Evolutionary conservation across 2,888 invertebrate genomes (phyloP).

Genomic region (Corythucha ciliata): DNA sequence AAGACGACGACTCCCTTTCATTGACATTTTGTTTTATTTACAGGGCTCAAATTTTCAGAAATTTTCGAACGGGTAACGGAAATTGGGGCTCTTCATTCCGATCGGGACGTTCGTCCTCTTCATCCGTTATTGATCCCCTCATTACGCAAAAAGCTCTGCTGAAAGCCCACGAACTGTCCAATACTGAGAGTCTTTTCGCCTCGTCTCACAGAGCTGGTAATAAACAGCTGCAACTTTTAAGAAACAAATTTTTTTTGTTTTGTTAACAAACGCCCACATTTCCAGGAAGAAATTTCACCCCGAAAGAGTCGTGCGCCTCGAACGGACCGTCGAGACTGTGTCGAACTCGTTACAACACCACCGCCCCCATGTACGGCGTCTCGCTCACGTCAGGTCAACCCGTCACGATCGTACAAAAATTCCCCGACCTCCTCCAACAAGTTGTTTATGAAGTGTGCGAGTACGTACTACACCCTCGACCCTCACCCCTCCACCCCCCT

Average conservation of each 20-base stretch:
- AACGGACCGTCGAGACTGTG: conserved; percentile 70
- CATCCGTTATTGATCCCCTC: conserved; percentile 59
- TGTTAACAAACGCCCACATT: conserved; percentile 19
- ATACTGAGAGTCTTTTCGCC: conserved; percentile 41
- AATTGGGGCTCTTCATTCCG: conserved; percentile 58
- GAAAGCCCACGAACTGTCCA: conserved; percentile 50
- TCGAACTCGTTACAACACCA: conserved; percentile 82
- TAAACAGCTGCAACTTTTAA: no score
- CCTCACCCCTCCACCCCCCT: neutral
- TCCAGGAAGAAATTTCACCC: conserved; percentile 43
- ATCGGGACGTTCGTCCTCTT: conserved; percentile 52
- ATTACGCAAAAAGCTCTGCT: conserved; percentile 62
- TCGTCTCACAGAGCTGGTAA: conserved; percentile 33
- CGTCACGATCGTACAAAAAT: conserved; percentile 88
- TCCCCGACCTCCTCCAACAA: conserved; percentile 83
- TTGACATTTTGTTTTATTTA: conserved; percentile 38
- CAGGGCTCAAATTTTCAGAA: conserved; percentile 67
- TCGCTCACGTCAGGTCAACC: conserved; percentile 85
- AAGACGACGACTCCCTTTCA: neutral
- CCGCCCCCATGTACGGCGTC: conserved; percentile 91
- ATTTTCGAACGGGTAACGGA: conserved; percentile 50
- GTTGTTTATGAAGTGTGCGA: conserved; percentile 88
- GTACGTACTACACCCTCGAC: conserved; percentile 49
- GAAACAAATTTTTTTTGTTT: conserved; percentile 3
- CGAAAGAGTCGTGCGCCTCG: conserved; percentile 44